Base-by-base conservation (phyloP, 2,113 vertebrate species). In the Bubo blakistoni region DNA sequence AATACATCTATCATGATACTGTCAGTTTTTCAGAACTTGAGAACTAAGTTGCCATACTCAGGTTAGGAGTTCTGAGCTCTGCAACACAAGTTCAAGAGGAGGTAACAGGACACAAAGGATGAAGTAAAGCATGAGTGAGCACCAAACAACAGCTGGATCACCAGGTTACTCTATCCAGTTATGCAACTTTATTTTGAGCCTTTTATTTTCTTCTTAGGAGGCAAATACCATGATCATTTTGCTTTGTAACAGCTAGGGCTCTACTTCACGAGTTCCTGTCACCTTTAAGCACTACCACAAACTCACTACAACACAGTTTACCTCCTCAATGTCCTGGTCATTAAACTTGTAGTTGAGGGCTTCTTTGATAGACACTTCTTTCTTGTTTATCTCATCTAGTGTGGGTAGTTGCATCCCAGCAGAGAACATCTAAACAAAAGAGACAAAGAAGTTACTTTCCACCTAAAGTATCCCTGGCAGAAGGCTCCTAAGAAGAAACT, bases 341-440 rank as follows among this genome's bases (percentile, higher is more conserved):
- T 99, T 99, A 94, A 99, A 99, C 96, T 99, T 99, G 96, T 99
- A 99, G 97, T 99, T 99, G 92, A 99, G 97, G 32, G 99, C 99
- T 97, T 99, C 99, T 98, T 99, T 99, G 98, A 99, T 99, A 92
- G 99, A 98, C 94, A 99, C 97, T 95, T 99, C 99, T 93, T 99
- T 99, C 98, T 99, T 99, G 97, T 98, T 98, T 97, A 99, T 99
- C 96, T 99, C 99, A 92, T 99, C 99, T n/a, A 99, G 97, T 58
- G 99, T 99, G 7, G 99, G 99, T 88, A 99, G 97, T 97, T 99
- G 99, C 99, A 99, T 99, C 52, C 98, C 98, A 83, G 99, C 99
- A 66, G 98, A 98, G 29, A 99, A 99, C 99, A 99, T 99, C 99
- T 99, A 97, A 89, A 94, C 26, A 54, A 32, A 70, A 80, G 83